A percentile compares a stretch with the other conserved stretches of the same genome.
Conservation (phyloP, 2,113 vertebrate species). For the Crotophaga sulcirostris region DNA sequence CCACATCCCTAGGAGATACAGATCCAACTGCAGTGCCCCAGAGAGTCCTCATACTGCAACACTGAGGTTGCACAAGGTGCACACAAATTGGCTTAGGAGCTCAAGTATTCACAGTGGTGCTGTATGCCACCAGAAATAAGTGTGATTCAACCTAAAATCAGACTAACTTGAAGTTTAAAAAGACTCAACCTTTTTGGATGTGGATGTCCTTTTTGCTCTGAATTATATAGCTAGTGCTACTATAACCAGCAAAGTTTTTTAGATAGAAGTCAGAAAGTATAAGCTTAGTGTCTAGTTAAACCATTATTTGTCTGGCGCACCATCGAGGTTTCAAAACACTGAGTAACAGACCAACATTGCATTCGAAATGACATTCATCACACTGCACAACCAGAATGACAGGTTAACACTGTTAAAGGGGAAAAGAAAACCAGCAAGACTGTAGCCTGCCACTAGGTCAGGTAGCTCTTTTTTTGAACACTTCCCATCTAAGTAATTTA, state of each 20-base stretch:
- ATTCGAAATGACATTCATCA: neutral
- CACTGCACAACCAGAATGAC: neutral
- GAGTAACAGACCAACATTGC: neutral
- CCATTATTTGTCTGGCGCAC: neutral
- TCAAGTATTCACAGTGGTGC: neutral
- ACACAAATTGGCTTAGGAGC: neutral
- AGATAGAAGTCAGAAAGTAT: neutral
- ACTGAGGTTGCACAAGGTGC: neutral
- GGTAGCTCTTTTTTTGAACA: neutral
- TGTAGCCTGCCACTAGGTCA: neutral
- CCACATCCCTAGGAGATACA: neutral
- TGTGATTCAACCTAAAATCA: neutral
- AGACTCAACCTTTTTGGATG: neutral
- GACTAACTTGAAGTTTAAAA: fast-evolving
- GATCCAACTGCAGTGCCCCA: neutral
- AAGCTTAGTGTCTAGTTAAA: neutral
- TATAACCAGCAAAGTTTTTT: neutral
- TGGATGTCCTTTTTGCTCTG: neutral
- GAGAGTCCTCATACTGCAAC: neutral
- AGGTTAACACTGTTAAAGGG: neutral
- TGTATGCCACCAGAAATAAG: neutral
- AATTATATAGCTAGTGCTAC: neutral
- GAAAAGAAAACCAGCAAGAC: neutral
- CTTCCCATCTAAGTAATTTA: neutral
- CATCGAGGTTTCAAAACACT: neutral